Base-by-base conservation (phyloP, 2,888 invertebrate genomes). In the Synanthedon tipuliformis region DNA sequence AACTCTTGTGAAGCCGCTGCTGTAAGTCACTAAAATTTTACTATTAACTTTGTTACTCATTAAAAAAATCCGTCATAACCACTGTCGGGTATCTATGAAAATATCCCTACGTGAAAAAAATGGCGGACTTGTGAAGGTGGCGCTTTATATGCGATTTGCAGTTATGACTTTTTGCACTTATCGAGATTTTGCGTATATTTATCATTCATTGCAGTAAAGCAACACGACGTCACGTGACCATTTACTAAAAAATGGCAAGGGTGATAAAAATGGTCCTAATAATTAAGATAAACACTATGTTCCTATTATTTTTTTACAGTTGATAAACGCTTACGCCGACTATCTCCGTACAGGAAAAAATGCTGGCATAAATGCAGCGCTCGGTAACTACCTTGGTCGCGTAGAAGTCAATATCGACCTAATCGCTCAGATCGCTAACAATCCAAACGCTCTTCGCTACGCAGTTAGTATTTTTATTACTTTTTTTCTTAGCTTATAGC, bases 1-100 rank as follows among this genome's bases (percentile, higher is more conserved):
- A 75, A 81, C 54, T 55, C 78, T 41, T 85, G 85, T 53, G 63
- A 61, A 18, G 60, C 75, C 51, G 69, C 83, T 54, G 62, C 59
- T 50, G 83, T 85, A 57, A 75, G 81, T 73, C 10, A 34, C 34
- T 34, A 34, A 2, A 34, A 34, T 10, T 34, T 34, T 34, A 34
- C 34, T 34, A 3, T 34, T 34, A 8, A 34, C 8, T 34, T 34
- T 34, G 1, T 34, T 34, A 34, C 34, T 34, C 34, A 3, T 34
- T 1, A 34, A 34, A 34, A 34, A 34, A 10, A 7, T 27, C 27
- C 18, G 18, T 2, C 18, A 18, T 18, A 18, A 18, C 18, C 18
- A 18, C 18, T 18, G 2, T 3, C 18, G 18, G 18, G 18, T 18
- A 18, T 18, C 18, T 18, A 18, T 18, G 3, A 18, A 18, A 18